phyloP scores from a whole-genome alignment of 2,797 vertebrate species.

The Leptoclinus maculatus region DNA sequence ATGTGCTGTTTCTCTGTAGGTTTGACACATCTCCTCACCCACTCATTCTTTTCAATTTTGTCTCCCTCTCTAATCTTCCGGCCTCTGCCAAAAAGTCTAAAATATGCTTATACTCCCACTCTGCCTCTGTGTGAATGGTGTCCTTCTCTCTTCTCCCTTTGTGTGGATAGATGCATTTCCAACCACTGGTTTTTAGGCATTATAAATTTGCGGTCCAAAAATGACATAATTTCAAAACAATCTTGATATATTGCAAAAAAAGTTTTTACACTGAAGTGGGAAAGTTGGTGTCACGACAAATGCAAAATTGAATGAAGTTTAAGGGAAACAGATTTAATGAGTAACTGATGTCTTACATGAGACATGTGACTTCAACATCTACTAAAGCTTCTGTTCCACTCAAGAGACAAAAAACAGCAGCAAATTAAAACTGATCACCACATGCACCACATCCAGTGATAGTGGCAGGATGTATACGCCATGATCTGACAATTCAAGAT shows the following conservation, averaged over 20 bases:
- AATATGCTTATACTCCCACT: background rate
- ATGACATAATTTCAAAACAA: too few relatives aligned
- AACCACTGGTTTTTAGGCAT: background rate
- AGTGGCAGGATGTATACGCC: too few relatives aligned
- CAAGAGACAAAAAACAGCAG: background rate
- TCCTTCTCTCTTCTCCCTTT: background rate
- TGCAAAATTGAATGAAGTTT: background rate
- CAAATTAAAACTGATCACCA: background rate
- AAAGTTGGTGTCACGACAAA: background rate
- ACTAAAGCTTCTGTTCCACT: background rate
- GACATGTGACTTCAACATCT: background rate
- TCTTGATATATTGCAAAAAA: background rate
- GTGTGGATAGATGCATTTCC: background rate
- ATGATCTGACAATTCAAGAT: background rate
- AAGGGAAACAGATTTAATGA: background rate
- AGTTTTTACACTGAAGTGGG: rapidly evolving
- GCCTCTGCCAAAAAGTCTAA: background rate
- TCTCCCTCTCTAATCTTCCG: conserved; percentile 11
- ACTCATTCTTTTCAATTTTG: conserved; percentile 12
- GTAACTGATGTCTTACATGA: background rate
- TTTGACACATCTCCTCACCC: conserved; percentile 38
- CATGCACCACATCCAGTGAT: too few relatives aligned
- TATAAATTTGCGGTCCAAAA: too few relatives aligned
- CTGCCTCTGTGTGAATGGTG: background rate
- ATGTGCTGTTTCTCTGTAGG: conserved; percentile 25